phyloP scores from a whole-genome alignment of 2,113 vertebrate genomes.

The Pelodiscus sinensis region DNA sequence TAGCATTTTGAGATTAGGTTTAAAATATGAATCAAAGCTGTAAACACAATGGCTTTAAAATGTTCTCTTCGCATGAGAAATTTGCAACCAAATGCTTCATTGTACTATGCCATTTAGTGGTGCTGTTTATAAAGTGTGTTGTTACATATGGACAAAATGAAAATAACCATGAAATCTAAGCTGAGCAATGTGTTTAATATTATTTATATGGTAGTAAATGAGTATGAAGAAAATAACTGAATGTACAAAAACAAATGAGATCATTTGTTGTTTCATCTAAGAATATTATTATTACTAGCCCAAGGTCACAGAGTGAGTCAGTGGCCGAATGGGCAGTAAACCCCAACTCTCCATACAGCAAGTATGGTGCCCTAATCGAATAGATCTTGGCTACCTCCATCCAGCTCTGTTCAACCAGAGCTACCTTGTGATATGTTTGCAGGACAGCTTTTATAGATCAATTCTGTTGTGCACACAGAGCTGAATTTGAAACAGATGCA shows the following conservation, averaged over 20 bases:
- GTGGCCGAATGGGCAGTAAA: not conserved
- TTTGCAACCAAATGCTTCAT: not conserved
- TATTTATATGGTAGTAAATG: not conserved
- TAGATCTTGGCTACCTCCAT: not conserved
- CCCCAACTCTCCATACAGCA: not conserved
- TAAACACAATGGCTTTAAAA: not conserved
- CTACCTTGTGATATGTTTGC: not conserved
- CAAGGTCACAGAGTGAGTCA: not conserved
- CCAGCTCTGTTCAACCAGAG: not conserved
- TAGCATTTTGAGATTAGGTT: not conserved
- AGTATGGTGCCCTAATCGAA: not conserved
- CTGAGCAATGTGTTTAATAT: not conserved
- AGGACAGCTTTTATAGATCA: not conserved
- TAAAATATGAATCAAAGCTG: not conserved
- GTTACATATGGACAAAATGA: not conserved
- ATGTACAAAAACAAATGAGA: not conserved
- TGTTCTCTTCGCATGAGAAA: not conserved
- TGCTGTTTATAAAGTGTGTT: not conserved
- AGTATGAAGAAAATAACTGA: not conserved
- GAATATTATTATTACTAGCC: not conserved
- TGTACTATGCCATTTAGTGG: not conserved
- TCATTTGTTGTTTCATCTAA: not conserved
- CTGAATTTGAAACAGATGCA: not conserved
- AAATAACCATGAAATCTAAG: not conserved
- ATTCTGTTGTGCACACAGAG: not conserved